Conservation (phyloP, 2,113 vertebrate species). For the Gorsachius goisagi region DNA sequence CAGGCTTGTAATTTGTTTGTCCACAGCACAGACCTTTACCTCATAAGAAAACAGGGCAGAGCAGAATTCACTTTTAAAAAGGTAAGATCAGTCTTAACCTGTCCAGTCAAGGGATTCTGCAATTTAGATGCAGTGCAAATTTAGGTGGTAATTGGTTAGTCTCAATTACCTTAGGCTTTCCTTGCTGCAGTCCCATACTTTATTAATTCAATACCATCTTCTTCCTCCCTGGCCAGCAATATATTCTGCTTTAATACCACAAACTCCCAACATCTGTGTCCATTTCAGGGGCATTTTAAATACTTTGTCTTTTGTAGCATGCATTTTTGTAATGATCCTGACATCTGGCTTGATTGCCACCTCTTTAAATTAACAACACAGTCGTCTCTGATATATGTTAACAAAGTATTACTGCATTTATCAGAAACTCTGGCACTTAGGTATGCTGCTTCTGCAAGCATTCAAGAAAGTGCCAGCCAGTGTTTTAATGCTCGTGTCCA, state of each 20-base stretch:
- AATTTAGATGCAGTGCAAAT: background rate
- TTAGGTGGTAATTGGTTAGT: background rate
- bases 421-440: background rate
- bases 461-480: background rate
- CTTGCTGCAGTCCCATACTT: background rate
- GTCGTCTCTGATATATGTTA: background rate
- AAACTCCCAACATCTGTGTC: background rate
- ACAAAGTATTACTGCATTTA: background rate
- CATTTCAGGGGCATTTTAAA: background rate
- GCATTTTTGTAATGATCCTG: background rate
- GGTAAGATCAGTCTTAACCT: background rate
- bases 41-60: rapidly evolving
- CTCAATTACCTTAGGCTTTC: background rate
- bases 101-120: background rate
- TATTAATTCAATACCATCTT: background rate
- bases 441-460: background rate
- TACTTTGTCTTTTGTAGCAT: background rate
- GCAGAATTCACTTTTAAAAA: background rate
- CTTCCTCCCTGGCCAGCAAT: background rate
- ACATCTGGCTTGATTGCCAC: background rate
- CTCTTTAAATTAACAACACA: background rate
- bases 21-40: background rate
- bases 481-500: background rate
- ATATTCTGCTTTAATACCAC: background rate
- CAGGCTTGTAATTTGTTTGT: no score